These are phyloP conservation scores for Epinephelus malabaricus DNA, from an alignment of 2,797 vertebrate species.

Conservation along the genomic window DNA sequence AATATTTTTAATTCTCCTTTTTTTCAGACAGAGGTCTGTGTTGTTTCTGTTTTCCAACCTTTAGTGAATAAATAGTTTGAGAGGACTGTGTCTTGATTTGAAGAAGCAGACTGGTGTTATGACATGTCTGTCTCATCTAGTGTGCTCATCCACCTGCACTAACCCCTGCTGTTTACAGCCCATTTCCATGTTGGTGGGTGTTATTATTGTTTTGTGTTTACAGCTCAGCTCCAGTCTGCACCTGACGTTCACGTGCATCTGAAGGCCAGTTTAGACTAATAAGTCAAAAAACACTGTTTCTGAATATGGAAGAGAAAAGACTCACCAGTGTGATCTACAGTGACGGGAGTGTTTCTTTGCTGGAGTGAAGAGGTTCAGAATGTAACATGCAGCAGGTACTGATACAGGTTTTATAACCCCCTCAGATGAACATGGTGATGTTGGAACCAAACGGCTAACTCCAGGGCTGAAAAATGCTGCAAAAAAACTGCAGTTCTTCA, in stretches of 20 bases:
- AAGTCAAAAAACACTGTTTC: neutral
- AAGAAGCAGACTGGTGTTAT: neutral
- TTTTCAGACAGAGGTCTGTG: slow-evolving; percentile 6
- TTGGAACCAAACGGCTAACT: neutral
- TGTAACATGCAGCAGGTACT: neutral
- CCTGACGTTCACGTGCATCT: neutral
- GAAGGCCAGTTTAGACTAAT: slow-evolving; percentile 1
- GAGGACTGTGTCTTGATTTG: neutral
- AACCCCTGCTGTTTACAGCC: slow-evolving; percentile 32
- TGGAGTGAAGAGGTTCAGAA: neutral
- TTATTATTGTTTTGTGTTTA: slow-evolving; percentile 34
- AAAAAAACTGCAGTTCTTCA: too few relatives aligned
- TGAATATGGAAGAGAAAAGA: neutral
- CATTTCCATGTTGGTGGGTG: slow-evolving; percentile 3
- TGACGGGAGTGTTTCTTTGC: neutral
- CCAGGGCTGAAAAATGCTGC: too few relatives aligned
- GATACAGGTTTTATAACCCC: neutral
- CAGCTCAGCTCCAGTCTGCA: neutral
- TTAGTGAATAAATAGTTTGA: slow-evolving; percentile 8
- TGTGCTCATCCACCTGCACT: slow-evolving; percentile 28
- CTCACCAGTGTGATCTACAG: neutral
- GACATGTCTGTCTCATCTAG: slow-evolving; percentile 26
- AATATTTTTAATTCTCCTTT: slow-evolving; percentile 23
- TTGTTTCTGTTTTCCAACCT: neutral
- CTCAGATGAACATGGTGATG: neutral